Percentiles rank a stretch among this genome's conserved stretches.
phyloP scores from a whole-genome alignment of 2,888 invertebrate genomes.

The Bugulina stolonifera region DNA sequence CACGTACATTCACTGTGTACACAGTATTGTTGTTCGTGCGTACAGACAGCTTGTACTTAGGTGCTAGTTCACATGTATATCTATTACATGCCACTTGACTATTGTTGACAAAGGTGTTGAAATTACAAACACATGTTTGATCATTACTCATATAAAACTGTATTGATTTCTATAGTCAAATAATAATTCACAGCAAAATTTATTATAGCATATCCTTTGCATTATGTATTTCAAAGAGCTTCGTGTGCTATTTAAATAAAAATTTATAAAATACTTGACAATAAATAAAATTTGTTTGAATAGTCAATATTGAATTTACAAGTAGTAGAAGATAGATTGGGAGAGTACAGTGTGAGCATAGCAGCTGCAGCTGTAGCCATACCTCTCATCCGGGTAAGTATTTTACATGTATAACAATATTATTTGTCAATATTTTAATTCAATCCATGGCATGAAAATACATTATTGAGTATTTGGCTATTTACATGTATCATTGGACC shows the following conservation, averaged over 20 bases:
- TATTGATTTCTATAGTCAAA: not conserved
- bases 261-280: not conserved
- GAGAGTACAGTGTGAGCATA: no score
- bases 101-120: not conserved
- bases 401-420: no score
- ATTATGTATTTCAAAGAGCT: not conserved
- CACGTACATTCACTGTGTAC: no score
- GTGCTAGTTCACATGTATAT: not conserved
- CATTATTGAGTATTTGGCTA: no score
- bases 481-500: no score
- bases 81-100: not conserved
- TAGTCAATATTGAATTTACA: not conserved
- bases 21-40: no score
- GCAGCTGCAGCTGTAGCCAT: no score
- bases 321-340: not conserved
- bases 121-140: not conserved
- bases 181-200: not conserved
- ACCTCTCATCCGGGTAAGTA: no score
- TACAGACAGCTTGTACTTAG: no score
- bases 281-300: not conserved
- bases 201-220: not conserved
- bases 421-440: no score
- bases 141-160: not conserved
- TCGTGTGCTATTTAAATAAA: not conserved
- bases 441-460: no score